Evolutionary conservation across 35 echinoderm and acorn worm genomes (phyloP).

Genomic region (Hemicentrotus pulcherrimus): DNA sequence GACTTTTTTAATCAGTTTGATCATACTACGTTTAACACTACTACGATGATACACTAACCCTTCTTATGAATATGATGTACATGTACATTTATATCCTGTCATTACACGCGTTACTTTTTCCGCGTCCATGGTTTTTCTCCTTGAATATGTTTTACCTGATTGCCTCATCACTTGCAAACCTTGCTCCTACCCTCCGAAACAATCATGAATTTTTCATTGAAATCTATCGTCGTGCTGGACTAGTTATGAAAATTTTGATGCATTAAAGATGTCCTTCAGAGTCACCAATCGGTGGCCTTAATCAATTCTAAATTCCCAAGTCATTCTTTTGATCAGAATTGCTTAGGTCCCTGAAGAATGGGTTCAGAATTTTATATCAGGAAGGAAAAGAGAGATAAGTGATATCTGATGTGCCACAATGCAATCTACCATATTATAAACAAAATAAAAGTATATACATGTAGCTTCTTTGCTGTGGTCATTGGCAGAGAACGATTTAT

Average conservation of each 20-base stretch:
- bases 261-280: neutral
- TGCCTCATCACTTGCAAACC: neutral
- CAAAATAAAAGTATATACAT: too few species aligned
- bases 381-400: neutral
- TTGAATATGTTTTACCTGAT: neutral
- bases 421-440: too few species aligned
- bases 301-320: neutral
- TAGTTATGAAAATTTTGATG: neutral
- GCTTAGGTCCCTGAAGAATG: neutral
- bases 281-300: neutral
- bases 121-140: neutral
- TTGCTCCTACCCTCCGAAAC: neutral
- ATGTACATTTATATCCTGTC: too few species aligned
- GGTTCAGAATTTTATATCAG: neutral
- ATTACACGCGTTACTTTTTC: too few species aligned
- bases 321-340: neutral
- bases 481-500: too few species aligned
- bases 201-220: conserved; percentile 6
- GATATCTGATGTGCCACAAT: too few species aligned
- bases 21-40: too few species aligned
- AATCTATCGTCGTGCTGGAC: neutral
- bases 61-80: too few species aligned
- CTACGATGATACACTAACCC: too few species aligned
- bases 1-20: too few species aligned
- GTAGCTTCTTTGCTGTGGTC: too few species aligned